Base-by-base conservation (phyloP, 1,140 invertebrate genomes). In the Mya arenaria region DNA sequence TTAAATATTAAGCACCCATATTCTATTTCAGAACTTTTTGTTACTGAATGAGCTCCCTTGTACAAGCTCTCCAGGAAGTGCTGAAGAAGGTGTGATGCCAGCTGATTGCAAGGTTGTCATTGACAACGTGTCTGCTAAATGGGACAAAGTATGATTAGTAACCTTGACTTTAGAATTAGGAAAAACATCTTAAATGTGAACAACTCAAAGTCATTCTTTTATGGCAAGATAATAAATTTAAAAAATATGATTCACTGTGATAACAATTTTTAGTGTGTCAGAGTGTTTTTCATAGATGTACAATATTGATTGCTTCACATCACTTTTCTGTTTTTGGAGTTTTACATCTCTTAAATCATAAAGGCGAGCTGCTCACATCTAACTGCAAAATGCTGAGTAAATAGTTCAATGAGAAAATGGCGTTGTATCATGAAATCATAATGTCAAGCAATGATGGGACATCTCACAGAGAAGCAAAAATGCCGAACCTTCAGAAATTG, bases 111-210 rank as follows among this genome's bases (percentile, higher is more conserved):
- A 82, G n/a, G 75, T 93, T 19, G 81, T 83, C 55, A 85, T 93
- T n/a, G 80, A 89, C 19, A 90, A 92, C 72, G 65, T 92, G 0
- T 86, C 87, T 37, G 92, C 90, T 19, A 91, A 87, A 63, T 93
- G 92, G 92, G 87, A 90, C 71, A 68, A 86, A 37, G 90, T 90
- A 86, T 55, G 36, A 37, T 62, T 28, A 62, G 1, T 15, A 2
- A 2, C 19, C 48, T 52, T 3, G 19, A 3, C 19, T 2, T 23
- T 3, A 52, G 17, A n/a, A 52, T 52, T 52, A 4, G n/a, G n/a
- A n/a, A n/a, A n/a, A n/a, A n/a, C n/a, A n/a, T n/a, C n/a, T n/a
- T n/a, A n/a, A n/a, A 52, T 1, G 4, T 23, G 10, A 48, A 13
- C 19, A 48, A 19, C 19, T 48, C 19, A 48, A 48, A 48, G 41